Base-by-base conservation (phyloP, 2,113 vertebrate genomes). In the Paramisgurnus dabryanus region DNA sequence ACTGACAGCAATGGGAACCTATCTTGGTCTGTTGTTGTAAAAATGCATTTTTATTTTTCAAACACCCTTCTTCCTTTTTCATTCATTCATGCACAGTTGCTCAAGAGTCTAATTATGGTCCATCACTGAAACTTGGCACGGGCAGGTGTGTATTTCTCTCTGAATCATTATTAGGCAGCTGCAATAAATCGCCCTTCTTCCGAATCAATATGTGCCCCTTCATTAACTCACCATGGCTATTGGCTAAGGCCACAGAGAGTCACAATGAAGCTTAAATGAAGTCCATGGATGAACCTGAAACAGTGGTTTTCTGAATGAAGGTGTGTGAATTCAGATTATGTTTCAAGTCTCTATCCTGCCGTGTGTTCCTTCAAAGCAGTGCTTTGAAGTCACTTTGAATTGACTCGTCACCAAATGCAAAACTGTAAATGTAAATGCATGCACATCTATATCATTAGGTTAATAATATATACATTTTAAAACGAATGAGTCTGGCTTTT, bases 101-200 rank as follows among this genome's bases (percentile, higher is more conserved):
- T 57, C 41, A 79, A 9, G 47, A 68, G 64, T 7, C 65, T 81
- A 85, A 81, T 85, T 75, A 78, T 58, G 67, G 45, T 34, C 65
- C 40, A 70, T 43, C 15, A 22, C 49, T 77, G 76, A 75, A 69
- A 71, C 40, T 70, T 76, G 76, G 76, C 71, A 7, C 1, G 12
- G 71, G 72, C 67, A 47, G 68, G 83, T 70, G 75, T 79, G 11
- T 67, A 15, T 64, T 75, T 67, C 17, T 34, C 53, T 10, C 17
- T 67, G 70, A 4, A 74, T 75, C 80, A 61, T 80, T 71, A 55
- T 67, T 53, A 79, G 43, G 70, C 76, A 70, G 76, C 74, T 66
- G 72, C 83, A 64, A 70, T 80, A 76, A 82, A 71, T 82, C 58
- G 47, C 11, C 17, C 69, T 70, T 27, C 75, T 79, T 79, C 79